phyloP scores from a whole-genome alignment of 2,113 vertebrate genomes.

The Sterrhoptilus dennistouni region DNA sequence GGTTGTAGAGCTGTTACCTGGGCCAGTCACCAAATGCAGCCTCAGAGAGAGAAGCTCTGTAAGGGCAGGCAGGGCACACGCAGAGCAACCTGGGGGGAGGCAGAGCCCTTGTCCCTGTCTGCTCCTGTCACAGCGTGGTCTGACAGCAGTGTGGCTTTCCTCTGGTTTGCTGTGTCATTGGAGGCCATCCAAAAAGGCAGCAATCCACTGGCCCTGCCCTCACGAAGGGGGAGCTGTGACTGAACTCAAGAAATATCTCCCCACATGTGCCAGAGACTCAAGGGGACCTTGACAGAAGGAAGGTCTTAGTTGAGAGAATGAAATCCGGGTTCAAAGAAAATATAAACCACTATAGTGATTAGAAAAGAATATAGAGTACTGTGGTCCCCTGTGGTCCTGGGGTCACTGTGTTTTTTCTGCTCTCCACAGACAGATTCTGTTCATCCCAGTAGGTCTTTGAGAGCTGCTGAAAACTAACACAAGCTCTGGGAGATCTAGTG shows the following conservation, averaged over 20 bases:
- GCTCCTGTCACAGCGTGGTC: rapidly evolving
- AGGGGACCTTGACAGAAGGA: not conserved
- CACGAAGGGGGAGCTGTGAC: rapidly evolving
- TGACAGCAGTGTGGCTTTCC: not conserved
- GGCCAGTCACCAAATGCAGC: not conserved
- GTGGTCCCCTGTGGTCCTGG: not conserved
- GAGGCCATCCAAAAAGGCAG: not conserved
- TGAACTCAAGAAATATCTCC: not conserved
- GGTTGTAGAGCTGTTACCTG: not conserved
- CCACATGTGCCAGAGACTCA: not conserved
- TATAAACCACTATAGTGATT: not conserved
- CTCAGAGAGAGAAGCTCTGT: not conserved
- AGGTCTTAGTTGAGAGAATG: not conserved
- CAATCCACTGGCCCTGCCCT: not conserved
- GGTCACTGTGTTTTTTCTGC: not conserved
- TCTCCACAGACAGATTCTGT: not conserved
- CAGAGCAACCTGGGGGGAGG: rapidly evolving
- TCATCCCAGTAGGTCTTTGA: not conserved
- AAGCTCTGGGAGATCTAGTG: not conserved
- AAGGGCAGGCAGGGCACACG: not conserved
- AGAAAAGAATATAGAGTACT: not conserved
- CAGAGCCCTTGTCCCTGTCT: not conserved
- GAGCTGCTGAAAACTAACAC: not conserved
- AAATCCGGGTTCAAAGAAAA: not conserved
- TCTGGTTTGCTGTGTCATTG: not conserved